Evolutionary conservation across 2,888 invertebrate genomes (phyloP), one percentile per base, ranked within the genome.

Genomic region (Pollenia amentaria): DNA sequence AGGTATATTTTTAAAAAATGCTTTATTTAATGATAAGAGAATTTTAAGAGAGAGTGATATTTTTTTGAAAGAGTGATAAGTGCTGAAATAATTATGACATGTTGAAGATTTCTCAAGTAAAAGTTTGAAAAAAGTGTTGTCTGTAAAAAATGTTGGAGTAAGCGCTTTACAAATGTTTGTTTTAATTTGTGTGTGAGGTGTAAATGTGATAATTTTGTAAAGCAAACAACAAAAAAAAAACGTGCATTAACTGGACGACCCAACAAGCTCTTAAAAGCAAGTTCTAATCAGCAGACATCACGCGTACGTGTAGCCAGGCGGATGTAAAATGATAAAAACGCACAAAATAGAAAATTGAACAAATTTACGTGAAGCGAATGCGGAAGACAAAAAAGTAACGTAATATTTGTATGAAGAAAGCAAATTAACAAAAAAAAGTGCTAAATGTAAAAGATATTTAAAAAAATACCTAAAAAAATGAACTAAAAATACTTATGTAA

Each of bases 221-320:
- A 4, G 29, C 29, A 29, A 29, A 29, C 29, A 29, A 29, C 29
- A 79, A 70, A 40, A n/a, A 60, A 14, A 53, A 84, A 84, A 83
- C 79, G 76, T 86, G 83, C 79, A 48, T 65, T 80, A 70, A 81
- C 48, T 73, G 77, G 72, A 48, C 77, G 72, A 48, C 77, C 55
- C 72, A 76, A 84, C 80, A 80, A 84, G 72, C 80, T 80, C 73
- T 64, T 1, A n/a, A 80, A 76, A 83, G 53, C 51, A 75, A 76
- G 57, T 80, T 40, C 69, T 70, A 73, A 46, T 55, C 80, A 53
- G 40, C 84, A 87, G 87, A 87, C 84, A 84, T 77, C 87, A 84
- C 87, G 84, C 87, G 84, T 87, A 84, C 87, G 80, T 77, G 81
- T 73, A 81, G 73, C 67, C 53, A 81, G 46, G 80, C 84, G 84